Percentiles rank a stretch among this genome's conserved stretches.
Evolutionary conservation across 2,797 vertebrate genomes (phyloP).

Genomic region (Helicolenus hilgendorfi): DNA sequence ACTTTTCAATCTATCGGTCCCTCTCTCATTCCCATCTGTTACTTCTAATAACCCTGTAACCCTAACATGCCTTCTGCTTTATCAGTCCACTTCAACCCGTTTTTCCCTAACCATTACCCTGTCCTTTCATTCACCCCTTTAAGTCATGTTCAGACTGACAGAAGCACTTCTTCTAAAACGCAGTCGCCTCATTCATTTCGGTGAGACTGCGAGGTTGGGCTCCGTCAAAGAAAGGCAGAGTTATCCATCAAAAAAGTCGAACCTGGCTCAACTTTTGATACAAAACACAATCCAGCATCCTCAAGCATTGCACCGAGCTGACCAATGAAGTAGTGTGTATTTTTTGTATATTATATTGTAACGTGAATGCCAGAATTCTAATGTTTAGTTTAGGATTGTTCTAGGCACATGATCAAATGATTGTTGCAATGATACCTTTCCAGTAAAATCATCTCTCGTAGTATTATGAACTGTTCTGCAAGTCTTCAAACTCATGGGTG

Average conservation of each 20-base stretch:
- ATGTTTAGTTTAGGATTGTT: background rate
- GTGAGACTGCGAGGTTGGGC: background rate
- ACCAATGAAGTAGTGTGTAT: background rate
- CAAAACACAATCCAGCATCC: background rate
- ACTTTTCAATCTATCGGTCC: conserved; percentile 36
- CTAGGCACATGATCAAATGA: background rate
- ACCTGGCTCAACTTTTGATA: background rate
- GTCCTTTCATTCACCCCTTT: conserved; percentile 33
- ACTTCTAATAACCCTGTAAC: conserved; percentile 59
- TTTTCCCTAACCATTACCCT: conserved; percentile 14
- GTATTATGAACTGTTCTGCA: background rate
- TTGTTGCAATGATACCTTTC: background rate
- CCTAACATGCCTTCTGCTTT: conserved; percentile 29
- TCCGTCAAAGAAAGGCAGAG: background rate
- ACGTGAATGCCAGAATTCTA: background rate
- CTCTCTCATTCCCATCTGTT: conserved; percentile 59
- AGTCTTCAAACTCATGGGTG: background rate
- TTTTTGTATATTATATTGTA: background rate
- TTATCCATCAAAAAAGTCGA: background rate
- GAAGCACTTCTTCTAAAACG: background rate
- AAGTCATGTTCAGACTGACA: background rate
- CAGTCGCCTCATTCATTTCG: background rate
- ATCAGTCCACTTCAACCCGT: conserved; percentile 27
- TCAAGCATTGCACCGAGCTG: background rate
- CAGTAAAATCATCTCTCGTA: background rate